A percentile compares a stretch with the other conserved stretches of the same genome.
phyloP scores from a whole-genome alignment of 2,888 invertebrate genomes.

The Coelinius sp. region DNA sequence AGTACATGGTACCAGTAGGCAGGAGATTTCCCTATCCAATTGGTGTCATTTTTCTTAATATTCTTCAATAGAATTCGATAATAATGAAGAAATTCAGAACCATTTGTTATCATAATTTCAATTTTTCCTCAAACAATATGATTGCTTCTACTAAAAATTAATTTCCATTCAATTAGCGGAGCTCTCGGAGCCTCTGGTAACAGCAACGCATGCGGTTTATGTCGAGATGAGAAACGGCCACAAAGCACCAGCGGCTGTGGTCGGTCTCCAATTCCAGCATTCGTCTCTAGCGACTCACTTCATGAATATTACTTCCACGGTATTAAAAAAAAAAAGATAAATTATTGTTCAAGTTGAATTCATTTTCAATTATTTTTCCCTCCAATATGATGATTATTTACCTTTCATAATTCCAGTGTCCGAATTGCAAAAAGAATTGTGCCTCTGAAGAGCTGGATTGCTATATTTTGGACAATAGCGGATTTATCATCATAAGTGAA shows the following conservation, averaged over 20 bases:
- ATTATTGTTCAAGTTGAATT: background rate
- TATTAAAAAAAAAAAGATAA: constrained; percentile 66
- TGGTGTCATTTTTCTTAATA: too few species aligned
- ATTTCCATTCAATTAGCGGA: constrained; percentile 60
- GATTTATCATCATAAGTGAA: constrained; percentile 93
- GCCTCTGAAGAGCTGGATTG: constrained; percentile 91
- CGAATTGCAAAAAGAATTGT: constrained; percentile 86
- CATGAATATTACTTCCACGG: constrained; percentile 89
- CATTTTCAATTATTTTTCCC: constrained; percentile 6
- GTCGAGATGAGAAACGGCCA: constrained; percentile 84
- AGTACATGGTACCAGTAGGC: too few species aligned
- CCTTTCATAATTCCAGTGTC: constrained; percentile 75
- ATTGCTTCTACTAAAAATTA: background rate
- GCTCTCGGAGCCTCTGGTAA: constrained; percentile 78
- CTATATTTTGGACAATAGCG: constrained; percentile 94
- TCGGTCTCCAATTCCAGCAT: constrained; percentile 91
- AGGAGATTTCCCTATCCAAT: too few species aligned
- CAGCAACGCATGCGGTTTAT: constrained; percentile 93
- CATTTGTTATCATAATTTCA: background rate
- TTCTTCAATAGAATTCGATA: too few species aligned
- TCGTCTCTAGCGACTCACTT: constrained; percentile 87
- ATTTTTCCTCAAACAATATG: background rate
- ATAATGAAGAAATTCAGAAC: background rate
- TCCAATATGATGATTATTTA: background rate
- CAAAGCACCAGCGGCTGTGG: constrained; percentile 90